A percentile compares a stretch with the other conserved stretches of the same genome.
phyloP scores from a whole-genome alignment of 1,140 invertebrate species.

The Physella acuta region DNA sequence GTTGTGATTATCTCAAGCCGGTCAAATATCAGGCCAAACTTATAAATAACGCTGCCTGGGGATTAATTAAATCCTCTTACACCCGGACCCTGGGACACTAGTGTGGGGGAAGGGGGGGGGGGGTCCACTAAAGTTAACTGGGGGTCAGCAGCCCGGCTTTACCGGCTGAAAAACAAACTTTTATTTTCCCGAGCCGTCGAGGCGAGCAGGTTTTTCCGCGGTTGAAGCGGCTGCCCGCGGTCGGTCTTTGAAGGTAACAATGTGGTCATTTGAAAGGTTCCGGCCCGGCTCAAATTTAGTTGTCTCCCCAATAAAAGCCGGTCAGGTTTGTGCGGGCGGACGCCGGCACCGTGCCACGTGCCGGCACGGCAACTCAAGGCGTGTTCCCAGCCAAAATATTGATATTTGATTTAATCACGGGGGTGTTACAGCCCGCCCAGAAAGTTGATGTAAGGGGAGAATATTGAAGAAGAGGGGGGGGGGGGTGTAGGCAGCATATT shows the following conservation, averaged over 20 bases:
- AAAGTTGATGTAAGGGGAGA: too few relatives aligned
- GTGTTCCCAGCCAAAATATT: conserved; percentile 19
- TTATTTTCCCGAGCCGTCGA: background rate
- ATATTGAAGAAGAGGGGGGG: too few relatives aligned
- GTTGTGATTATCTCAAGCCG: too few relatives aligned
- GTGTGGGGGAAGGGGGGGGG: too few relatives aligned
- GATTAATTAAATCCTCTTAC: conserved; percentile 14
- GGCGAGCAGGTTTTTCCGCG: background rate
- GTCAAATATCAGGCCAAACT: too few relatives aligned
- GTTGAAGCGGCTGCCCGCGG: background rate
- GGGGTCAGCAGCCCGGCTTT: background rate
- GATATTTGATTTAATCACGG: conserved; percentile 18
- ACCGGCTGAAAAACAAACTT: conserved; percentile 17
- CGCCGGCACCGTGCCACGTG: background rate
- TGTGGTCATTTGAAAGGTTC: conserved; percentile 16
- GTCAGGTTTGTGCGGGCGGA: conserved; percentile 17
- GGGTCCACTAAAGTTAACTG: background rate
- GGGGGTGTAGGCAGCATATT: too few relatives aligned
- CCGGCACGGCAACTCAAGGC: background rate
- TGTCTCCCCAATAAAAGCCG: conserved; percentile 15
- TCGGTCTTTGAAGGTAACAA: background rate
- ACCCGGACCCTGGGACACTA: background rate
- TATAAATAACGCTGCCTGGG: conserved; percentile 9
- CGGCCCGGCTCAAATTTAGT: conserved; percentile 15
- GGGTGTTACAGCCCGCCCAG: too few relatives aligned